Evolutionary conservation across 2,797 vertebrate species (phyloP).

Genomic region (Sebastes itinus): DNA sequence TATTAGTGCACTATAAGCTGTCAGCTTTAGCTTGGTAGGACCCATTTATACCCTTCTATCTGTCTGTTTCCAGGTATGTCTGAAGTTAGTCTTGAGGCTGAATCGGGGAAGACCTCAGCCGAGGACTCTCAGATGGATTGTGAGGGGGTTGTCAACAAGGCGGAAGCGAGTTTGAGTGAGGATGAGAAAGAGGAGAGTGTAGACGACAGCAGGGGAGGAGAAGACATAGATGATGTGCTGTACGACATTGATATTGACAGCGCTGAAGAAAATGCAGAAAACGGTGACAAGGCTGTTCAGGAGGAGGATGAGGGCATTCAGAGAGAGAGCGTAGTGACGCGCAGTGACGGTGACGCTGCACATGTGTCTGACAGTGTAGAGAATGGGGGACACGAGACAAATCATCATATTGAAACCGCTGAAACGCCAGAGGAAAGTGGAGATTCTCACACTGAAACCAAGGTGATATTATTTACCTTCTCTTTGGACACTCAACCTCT

Average conservation of each 20-base stretch:
- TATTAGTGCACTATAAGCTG: neutral
- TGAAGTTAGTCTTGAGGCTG: slow-evolving; percentile 83
- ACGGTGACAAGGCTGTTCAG: slow-evolving; percentile 9
- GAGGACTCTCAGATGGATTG: slow-evolving; percentile 69
- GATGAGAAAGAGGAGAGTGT: slow-evolving; percentile 34
- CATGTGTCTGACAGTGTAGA: slow-evolving; percentile 51
- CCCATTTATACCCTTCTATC: slow-evolving; percentile 62
- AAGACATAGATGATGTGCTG: slow-evolving; percentile 33
- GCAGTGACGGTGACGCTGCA: slow-evolving; percentile 3
- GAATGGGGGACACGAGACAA: slow-evolving; percentile 18
- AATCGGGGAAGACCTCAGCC: slow-evolving; percentile 66
- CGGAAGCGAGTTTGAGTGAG: slow-evolving; percentile 60
- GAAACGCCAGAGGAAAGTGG: slow-evolving; percentile 62
- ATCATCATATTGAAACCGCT: slow-evolving; percentile 44
- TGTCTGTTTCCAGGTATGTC: slow-evolving; percentile 87
- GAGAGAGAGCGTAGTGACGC: neutral
- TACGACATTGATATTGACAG: slow-evolving; percentile 65
- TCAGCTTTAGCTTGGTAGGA: slow-evolving; percentile 1
- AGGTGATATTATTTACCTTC: slow-evolving; percentile 73
- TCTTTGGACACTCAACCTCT: slow-evolving; percentile 17
- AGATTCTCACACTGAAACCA: slow-evolving; percentile 55
- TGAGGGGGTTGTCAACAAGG: slow-evolving; percentile 53
- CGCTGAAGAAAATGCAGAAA: slow-evolving; percentile 46
- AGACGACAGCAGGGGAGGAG: slow-evolving; percentile 19
- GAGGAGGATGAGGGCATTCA: slow-evolving; percentile 21